Percentiles rank a stretch among this genome's conserved stretches.
Conservation (phyloP, 1,140 invertebrate genomes). For the Ips typographus region DNA sequence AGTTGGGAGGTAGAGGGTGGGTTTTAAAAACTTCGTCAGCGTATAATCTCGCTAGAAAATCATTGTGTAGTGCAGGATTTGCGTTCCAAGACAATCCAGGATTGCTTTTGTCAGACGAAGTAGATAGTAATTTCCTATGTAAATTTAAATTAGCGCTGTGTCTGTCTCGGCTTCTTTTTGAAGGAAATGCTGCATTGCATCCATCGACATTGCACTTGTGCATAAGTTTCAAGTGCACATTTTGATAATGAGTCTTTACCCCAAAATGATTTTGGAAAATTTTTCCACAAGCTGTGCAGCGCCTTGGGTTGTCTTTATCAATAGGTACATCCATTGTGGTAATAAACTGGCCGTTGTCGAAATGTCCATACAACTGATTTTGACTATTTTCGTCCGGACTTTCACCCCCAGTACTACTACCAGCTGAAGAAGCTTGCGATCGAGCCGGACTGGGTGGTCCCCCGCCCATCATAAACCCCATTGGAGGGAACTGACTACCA, state of each 20-base stretch:
- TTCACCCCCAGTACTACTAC: slow-evolving; percentile 59
- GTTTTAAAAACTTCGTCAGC: slow-evolving; percentile 61
- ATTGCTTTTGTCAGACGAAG: slow-evolving; percentile 58
- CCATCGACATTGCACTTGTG: slow-evolving; percentile 95
- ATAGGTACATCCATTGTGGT: slow-evolving; percentile 80
- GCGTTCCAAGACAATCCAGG: slow-evolving; percentile 49
- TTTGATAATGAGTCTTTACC: slow-evolving; percentile 95
- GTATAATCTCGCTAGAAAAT: slow-evolving; percentile 80
- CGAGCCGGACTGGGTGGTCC: slow-evolving; percentile 58
- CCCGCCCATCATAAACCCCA: slow-evolving; percentile 52
- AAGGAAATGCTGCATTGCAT: slow-evolving; percentile 95
- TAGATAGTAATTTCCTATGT: slow-evolving; percentile 84
- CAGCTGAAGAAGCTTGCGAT: slow-evolving; percentile 59
- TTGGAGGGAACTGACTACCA: slow-evolving; percentile 48
- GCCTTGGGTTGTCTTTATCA: slow-evolving; percentile 75
- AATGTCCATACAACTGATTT: slow-evolving; percentile 66
- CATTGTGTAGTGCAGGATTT: slow-evolving; percentile 66
- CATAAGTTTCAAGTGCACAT: slow-evolving; percentile 93
- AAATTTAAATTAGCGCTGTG: slow-evolving; percentile 92
- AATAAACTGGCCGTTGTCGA: slow-evolving; percentile 72
- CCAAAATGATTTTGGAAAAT: slow-evolving; percentile 93
- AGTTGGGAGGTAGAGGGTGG: slow-evolving; percentile 50
- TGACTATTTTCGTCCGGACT: slow-evolving; percentile 59
- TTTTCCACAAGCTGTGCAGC: slow-evolving; percentile 90
- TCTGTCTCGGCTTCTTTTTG: slow-evolving; percentile 87